These are phyloP conservation scores for Steinernema khuongi DNA, from an alignment of 1,140 invertebrate genomes.

Conservation along the genomic window DNA sequence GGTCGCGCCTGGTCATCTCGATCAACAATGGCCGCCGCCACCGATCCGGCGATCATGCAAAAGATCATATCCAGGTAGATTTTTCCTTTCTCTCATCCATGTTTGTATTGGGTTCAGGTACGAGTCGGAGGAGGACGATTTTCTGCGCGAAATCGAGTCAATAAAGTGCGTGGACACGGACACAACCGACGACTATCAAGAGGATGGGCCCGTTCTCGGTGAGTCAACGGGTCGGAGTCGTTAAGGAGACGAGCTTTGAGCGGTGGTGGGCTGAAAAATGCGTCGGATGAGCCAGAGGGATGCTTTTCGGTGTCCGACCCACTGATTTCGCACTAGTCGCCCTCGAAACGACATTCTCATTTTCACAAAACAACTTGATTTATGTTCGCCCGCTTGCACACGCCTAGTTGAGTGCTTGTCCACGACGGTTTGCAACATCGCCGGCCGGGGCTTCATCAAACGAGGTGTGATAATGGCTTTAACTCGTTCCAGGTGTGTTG, in stretches of 20 bases:
- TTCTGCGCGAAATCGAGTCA: conserved; percentile 31
- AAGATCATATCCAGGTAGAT: conserved; percentile 10
- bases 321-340: background rate
- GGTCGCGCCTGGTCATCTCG: background rate
- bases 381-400: background rate
- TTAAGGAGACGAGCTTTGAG: too few species aligned
- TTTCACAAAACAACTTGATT: conserved; percentile 15
- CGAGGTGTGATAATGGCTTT: background rate
- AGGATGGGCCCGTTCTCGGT: background rate
- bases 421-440: background rate
- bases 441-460: background rate
- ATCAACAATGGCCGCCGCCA: conserved; percentile 5
- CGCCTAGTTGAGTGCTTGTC: background rate
- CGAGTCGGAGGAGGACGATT: conserved; percentile 39
- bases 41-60: conserved; percentile 10
- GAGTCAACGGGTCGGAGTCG: too few species aligned
- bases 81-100: too few species aligned
- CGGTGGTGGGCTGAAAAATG: conserved; percentile 8
- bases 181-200: conserved; percentile 5
- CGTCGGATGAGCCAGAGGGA: background rate
- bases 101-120: conserved; percentile 24
- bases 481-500: conserved; percentile 29
- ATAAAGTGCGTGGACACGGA: conserved; percentile 20
- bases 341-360: background rate
- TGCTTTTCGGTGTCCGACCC: background rate